phyloP scores from a whole-genome alignment of 2,113 vertebrate genomes.

The Eulemur macaco region DNA sequence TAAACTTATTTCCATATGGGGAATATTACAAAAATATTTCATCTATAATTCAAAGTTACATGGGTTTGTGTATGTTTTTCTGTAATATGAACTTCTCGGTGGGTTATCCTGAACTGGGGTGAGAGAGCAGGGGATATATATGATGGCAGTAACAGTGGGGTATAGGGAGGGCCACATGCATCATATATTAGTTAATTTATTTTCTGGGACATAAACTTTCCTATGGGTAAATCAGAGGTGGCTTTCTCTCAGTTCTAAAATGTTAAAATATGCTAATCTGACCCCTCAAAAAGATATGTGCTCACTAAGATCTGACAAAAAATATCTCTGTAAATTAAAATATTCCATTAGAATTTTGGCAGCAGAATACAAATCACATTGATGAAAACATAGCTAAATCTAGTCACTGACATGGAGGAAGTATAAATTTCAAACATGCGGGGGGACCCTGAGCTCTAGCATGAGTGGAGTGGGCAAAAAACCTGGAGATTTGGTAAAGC shows the following conservation, averaged over 20 bases:
- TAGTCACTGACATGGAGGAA: background rate
- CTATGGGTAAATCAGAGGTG: background rate
- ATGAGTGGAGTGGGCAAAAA: background rate
- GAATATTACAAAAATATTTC: conserved; percentile 1
- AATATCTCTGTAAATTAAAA: conserved; percentile 18
- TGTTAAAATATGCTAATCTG: background rate
- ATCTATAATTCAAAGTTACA: background rate
- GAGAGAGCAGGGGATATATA: fast-evolving
- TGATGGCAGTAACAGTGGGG: background rate
- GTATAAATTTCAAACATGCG: background rate
- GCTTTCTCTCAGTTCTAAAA: background rate
- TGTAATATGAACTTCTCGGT: background rate
- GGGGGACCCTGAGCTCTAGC: background rate
- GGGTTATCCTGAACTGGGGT: background rate
- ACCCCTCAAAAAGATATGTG: background rate
- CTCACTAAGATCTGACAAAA: background rate
- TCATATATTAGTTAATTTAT: background rate
- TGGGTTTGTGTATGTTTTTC: background rate
- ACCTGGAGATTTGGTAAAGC: background rate
- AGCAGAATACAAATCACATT: background rate
- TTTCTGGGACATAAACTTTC: background rate
- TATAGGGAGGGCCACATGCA: background rate
- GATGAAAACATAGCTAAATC: background rate
- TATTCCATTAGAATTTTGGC: background rate
- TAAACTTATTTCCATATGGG: background rate